phyloP scores from a whole-genome alignment of 2,888 invertebrate species.

The Caradrina kadenii region DNA sequence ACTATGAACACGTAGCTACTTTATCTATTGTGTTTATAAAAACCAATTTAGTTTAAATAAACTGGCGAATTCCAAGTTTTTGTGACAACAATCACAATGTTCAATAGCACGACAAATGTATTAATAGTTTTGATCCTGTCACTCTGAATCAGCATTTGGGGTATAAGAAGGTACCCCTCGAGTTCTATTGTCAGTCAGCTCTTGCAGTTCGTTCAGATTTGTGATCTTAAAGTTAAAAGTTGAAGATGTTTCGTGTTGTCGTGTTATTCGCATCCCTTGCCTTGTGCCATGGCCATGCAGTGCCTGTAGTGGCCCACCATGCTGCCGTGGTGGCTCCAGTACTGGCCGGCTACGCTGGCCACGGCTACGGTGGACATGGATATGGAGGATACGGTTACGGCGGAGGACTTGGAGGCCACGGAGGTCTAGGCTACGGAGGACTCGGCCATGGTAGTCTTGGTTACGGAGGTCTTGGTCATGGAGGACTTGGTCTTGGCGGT shows the following conservation, averaged over 20 bases:
- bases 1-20: conserved; percentile 53
- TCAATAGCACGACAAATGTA: conserved; percentile 80
- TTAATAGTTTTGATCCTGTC: conserved; percentile 80
- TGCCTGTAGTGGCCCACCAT: conserved; percentile 74
- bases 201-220: conserved; percentile 57
- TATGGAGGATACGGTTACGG: conserved; percentile 59
- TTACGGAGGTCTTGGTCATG: conserved; percentile 28
- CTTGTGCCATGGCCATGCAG: conserved; percentile 75
- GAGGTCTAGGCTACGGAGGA: conserved; percentile 58
- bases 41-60: conserved; percentile 67
- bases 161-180: conserved; percentile 79
- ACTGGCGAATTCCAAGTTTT: conserved; percentile 75
- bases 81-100: conserved; percentile 72
- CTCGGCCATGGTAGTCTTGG: conserved; percentile 31
- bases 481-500: conserved; percentile 31
- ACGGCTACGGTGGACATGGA: conserved; percentile 66
- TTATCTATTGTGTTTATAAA: conserved; percentile 59
- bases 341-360: conserved; percentile 66
- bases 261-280: conserved; percentile 74
- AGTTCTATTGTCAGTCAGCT: conserved; percentile 71
- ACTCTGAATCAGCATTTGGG: conserved; percentile 76
- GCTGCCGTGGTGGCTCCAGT: conserved; percentile 72
- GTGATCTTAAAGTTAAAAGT: conserved; percentile 46
- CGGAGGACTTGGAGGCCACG: conserved; percentile 62
- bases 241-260: conserved; percentile 75